Evolutionary conservation across 1,140 invertebrate genomes (phyloP).

Genomic region (Dendrolimus kikuchii): DNA sequence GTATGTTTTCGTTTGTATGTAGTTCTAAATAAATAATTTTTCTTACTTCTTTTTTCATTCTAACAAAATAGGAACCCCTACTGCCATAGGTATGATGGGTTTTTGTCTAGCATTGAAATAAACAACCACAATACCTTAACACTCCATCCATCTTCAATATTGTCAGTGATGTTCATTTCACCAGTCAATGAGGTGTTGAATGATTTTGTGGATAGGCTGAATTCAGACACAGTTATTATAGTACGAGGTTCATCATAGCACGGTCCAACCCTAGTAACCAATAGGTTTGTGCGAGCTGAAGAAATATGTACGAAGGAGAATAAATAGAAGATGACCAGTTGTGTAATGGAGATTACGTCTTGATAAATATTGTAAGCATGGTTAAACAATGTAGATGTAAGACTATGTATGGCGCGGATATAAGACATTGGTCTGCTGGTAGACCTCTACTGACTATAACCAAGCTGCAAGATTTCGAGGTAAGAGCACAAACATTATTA

Average conservation of each 20-base stretch:
- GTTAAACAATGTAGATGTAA: too few relatives aligned
- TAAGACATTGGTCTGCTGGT: too few relatives aligned
- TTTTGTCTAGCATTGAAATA: too few relatives aligned
- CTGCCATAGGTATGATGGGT: neutral
- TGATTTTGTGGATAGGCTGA: slow-evolving; percentile 16
- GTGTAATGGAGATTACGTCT: too few relatives aligned
- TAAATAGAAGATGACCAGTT: neutral
- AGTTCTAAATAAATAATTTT: too few relatives aligned
- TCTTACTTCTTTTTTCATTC: neutral
- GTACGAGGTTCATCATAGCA: slow-evolving; percentile 8
- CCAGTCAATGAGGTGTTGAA: slow-evolving; percentile 22
- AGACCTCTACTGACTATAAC: too few relatives aligned
- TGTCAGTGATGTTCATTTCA: slow-evolving; percentile 13
- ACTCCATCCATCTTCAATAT: slow-evolving; percentile 24
- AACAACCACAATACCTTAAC: slow-evolving; percentile 16
- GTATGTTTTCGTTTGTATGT: too few relatives aligned
- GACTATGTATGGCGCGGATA: too few relatives aligned
- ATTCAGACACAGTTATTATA: slow-evolving; percentile 13
- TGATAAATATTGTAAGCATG: too few relatives aligned
- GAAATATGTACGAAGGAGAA: neutral
- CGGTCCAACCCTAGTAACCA: slow-evolving; percentile 22
- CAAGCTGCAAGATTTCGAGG: too few relatives aligned
- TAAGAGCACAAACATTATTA: too few relatives aligned
- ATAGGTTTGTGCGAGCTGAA: slow-evolving; percentile 19
- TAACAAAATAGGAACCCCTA: neutral